phyloP scores from a whole-genome alignment of 2,797 vertebrate species.

The Squalus acanthias region DNA sequence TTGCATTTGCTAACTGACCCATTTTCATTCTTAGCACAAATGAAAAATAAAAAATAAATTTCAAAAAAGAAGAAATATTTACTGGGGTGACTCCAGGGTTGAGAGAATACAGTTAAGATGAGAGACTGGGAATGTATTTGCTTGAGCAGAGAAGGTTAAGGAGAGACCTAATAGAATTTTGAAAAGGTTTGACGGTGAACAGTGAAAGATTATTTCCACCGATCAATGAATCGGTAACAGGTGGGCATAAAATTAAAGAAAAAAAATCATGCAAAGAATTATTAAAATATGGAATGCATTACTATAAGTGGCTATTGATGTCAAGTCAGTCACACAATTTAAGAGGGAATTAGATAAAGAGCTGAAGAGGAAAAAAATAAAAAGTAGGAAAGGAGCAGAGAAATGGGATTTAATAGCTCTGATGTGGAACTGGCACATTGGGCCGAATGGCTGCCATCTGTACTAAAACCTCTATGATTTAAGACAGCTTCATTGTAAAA shows the following conservation, averaged over 20 bases:
- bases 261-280: background rate
- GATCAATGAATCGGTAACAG: background rate
- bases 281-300: background rate
- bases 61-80: background rate
- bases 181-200: background rate
- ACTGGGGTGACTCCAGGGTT: background rate
- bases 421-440: background rate
- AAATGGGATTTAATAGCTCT: background rate
- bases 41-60: background rate
- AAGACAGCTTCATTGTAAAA: background rate
- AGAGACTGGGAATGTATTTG: background rate
- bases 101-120: background rate
- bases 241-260: background rate
- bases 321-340: background rate
- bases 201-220: background rate
- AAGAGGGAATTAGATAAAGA: background rate
- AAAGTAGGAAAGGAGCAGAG: background rate
- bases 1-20: background rate
- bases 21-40: background rate
- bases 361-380: background rate
- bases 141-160: background rate
- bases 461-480: background rate
- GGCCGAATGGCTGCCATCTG: background rate
- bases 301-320: background rate
- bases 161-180: background rate